Evolutionary conservation across 2,113 vertebrate species (phyloP).

Genomic region (Microcebus lehilahytsara): DNA sequence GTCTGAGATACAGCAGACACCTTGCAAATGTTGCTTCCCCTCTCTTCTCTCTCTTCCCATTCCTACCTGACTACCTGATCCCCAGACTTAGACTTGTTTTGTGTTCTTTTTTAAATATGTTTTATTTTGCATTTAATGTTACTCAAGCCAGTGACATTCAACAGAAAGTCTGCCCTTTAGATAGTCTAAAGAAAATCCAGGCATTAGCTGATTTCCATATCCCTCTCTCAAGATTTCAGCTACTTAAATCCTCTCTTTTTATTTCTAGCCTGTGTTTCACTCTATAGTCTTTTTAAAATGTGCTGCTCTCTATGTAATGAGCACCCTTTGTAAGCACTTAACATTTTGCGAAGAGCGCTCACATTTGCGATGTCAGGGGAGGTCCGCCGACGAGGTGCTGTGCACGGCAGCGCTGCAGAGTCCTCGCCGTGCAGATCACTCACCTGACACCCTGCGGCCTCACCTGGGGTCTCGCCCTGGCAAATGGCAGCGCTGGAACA

Average conservation of each 20-base stretch:
- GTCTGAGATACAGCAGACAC: neutral
- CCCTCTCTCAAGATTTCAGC: neutral
- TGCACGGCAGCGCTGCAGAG: neutral
- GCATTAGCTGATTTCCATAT: neutral
- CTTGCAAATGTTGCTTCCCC: neutral
- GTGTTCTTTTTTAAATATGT: neutral
- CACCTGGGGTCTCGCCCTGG: no score
- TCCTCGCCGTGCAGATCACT: neutral
- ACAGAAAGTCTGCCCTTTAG: neutral
- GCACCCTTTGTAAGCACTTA: constrained; percentile 28
- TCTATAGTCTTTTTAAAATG: neutral
- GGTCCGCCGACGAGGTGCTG: neutral
- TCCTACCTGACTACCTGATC: neutral
- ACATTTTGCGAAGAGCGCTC: neutral
- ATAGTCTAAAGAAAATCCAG: neutral
- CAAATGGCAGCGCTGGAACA: neutral
- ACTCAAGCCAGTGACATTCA: neutral
- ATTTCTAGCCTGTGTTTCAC: neutral
- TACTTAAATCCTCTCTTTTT: neutral
- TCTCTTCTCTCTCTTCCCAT: neutral
- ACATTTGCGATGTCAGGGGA: neutral
- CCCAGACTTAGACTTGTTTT: neutral
- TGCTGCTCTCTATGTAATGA: neutral
- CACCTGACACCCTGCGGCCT: neutral
- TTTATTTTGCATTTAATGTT: neutral